Base-by-base conservation (phyloP, 2,113 vertebrate species). In the Saimiri boliviensis region DNA sequence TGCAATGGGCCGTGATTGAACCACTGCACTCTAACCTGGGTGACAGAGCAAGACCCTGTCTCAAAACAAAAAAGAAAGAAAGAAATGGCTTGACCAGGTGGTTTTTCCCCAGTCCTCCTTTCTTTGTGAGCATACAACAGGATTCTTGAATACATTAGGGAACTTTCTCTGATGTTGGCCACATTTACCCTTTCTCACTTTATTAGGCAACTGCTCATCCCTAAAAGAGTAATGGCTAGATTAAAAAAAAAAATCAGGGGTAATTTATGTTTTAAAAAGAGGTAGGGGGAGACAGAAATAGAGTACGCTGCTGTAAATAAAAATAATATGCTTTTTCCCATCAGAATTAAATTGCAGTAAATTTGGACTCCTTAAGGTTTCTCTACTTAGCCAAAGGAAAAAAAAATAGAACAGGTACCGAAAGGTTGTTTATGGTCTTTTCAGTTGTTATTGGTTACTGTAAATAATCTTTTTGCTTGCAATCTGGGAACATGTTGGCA, bases 291-390 rank as follows among this genome's bases (percentile, higher is more conserved):
- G 60, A 52, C 68, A 63, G 74, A 16, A 42, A 42, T 63, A 84
- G 84, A 54, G 23, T 63, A 84, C 4, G 3, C 42, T 90, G 5
- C 96, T 90, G 79, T 97, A 97, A 97, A 97, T 98, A 96, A 97
- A 96, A 97, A 80, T 77, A 92, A 95, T 83, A 58, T 90, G 66
- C 40, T 76, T 96, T 90, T n/a, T 47, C 93, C 95, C 88, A 40
- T 96, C 90, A 96, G 97, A 95, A 98, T 98, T 97, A 97, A 96
- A 96, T 91, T 77, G 94, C 77, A 88, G 68, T 97, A 97, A 95
- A 97, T 97, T 89, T 97, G 47, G 45, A 32, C 84, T 97, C 92
- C 96, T 97, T 97, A 91, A 92, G 77, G 76, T 86, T 86, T 88
- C 87, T 93, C 83, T 93, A 49, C 91, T 85, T 95, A 95, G 95